Evolutionary conservation across 23 tunicate species (phyloP), one percentile per base, ranked within the genome.

Genomic region (Halocynthia aurantium): DNA sequence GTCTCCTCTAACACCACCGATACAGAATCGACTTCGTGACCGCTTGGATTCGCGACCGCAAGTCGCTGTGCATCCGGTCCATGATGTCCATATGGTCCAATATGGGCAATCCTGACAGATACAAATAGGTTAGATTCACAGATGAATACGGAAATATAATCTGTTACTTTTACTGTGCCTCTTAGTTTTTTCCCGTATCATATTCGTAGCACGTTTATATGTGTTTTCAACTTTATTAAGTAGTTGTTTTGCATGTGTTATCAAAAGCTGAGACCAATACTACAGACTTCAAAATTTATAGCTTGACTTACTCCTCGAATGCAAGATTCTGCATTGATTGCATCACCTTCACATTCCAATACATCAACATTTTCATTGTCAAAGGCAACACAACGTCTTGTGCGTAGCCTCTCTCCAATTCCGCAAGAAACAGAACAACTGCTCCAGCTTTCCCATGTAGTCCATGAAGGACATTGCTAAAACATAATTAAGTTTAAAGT

Each of bases 61-160:
- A 6, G 87, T 76, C 18, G 54, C 62, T 8, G 81, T 44, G 83
- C 97, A 91, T 50, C 53, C 67, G 0, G 81, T 19, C 84, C 84
- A 91, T 9, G 87, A 13, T 11, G 75, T 13, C 97, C 97, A 91
- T 22, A 53, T 22, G 5, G 79, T 81, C 91, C 91, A 91, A 52
- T 51, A 52, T 56, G 85, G 73, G 56, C 97, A 91, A 20, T 52
- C 51, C 96, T 89, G 82, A 8, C 21, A 53, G 0, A 20, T 12
- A 54, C 76, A 71, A 22, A 68, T 19, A 68, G 72, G 49, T 19
- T 68, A 68, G 4, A 13, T 31, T 18, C 72, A 15, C 64, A 60
- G 17, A 0, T 31, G 44, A 31, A 31, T 31, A 31, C 44, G 1
- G 44, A 0, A 31, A 31, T 31, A 31, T 31, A 31, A 31, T 31